Percentiles rank a stretch among this genome's conserved stretches.
phyloP scores from a whole-genome alignment of 1,140 invertebrate genomes.

The Zaprionus lachaisei region DNA sequence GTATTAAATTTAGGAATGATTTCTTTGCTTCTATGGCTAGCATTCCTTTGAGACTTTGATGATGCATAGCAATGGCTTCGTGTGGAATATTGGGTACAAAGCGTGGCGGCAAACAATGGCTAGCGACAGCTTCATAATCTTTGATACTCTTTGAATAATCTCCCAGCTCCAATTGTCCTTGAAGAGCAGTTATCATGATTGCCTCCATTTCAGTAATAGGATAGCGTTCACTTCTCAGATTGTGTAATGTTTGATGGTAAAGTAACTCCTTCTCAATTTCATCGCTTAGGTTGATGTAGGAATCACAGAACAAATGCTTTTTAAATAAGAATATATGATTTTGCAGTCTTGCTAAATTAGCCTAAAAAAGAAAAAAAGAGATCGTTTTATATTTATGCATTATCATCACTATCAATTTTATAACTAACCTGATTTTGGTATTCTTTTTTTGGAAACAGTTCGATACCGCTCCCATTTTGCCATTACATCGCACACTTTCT shows the following conservation, averaged over 20 bases:
- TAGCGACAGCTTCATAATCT: slow-evolving; percentile 91
- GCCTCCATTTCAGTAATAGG: slow-evolving; percentile 97
- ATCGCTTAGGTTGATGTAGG: slow-evolving; percentile 93
- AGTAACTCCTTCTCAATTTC: slow-evolving; percentile 97
- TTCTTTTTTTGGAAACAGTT: slow-evolving; percentile 86
- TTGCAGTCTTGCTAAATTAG: slow-evolving; percentile 56
- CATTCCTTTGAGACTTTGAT: slow-evolving; percentile 94
- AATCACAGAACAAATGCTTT: slow-evolving; percentile 96
- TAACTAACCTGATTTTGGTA: slow-evolving; percentile 69
- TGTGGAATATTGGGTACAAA: slow-evolving; percentile 90
- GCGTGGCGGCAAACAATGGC: slow-evolving; percentile 93
- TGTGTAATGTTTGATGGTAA: slow-evolving; percentile 97
- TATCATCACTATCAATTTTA: background rate
- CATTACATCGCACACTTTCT: slow-evolving; percentile 97
- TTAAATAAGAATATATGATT: slow-evolving; percentile 92
- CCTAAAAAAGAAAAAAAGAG: slow-evolving; percentile 19
- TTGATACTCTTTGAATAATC: slow-evolving; percentile 90
- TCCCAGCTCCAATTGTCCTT: slow-evolving; percentile 96
- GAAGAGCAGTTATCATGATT: slow-evolving; percentile 96
- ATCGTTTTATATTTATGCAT: background rate
- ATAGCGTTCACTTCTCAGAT: slow-evolving; percentile 94
- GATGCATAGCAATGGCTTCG: slow-evolving; percentile 93
- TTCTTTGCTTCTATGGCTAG: slow-evolving; percentile 94
- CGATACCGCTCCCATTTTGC: slow-evolving; percentile 97
- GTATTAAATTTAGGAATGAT: slow-evolving; percentile 96